Percentiles rank a stretch among this genome's conserved stretches.
Conservation (phyloP, 2,797 vertebrate species). For the Austrolebias charrua region DNA sequence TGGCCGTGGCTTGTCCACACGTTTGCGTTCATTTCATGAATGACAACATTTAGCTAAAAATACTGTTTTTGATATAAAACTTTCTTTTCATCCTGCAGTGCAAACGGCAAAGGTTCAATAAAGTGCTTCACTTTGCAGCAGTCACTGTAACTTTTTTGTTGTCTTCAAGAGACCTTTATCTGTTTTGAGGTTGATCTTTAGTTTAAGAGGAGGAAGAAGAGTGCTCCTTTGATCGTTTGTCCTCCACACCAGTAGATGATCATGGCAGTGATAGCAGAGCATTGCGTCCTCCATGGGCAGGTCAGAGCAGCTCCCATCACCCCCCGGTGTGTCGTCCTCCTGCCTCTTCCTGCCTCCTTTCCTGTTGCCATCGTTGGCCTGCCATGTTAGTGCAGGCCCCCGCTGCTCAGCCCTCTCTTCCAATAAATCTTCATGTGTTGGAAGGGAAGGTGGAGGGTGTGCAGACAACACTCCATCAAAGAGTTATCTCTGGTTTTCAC, state of each 20-base stretch:
- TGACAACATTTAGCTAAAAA: too few relatives aligned
- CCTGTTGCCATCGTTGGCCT: constrained; percentile 73
- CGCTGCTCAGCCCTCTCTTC: constrained; percentile 73
- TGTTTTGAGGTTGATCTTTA: constrained; percentile 40
- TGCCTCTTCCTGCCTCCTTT: constrained; percentile 72
- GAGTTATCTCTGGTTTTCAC: constrained; percentile 81
- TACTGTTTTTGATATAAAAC: too few relatives aligned
- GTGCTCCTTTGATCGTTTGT: constrained; percentile 60
- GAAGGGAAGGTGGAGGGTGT: constrained; percentile 74
- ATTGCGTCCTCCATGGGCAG: constrained; percentile 63
- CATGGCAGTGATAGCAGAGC: constrained; percentile 56
- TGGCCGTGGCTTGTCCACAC: too few relatives aligned
- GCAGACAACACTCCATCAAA: constrained; percentile 82
- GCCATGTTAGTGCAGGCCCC: constrained; percentile 75
- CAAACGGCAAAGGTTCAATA: not conserved
- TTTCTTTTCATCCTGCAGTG: too few relatives aligned
- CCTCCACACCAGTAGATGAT: constrained; percentile 56
- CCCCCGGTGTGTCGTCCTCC: constrained; percentile 64
- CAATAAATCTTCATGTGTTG: constrained; percentile 80
- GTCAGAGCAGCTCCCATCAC: constrained; percentile 68
- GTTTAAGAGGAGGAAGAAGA: constrained; percentile 53
- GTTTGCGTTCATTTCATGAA: not conserved
- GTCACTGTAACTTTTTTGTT: constrained; percentile 7
- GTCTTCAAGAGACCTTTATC: constrained; percentile 2
- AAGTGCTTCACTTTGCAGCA: not conserved